Conservation (phyloP, 2,888 invertebrate genomes). For the Gastracanthus pulcherrimus region DNA sequence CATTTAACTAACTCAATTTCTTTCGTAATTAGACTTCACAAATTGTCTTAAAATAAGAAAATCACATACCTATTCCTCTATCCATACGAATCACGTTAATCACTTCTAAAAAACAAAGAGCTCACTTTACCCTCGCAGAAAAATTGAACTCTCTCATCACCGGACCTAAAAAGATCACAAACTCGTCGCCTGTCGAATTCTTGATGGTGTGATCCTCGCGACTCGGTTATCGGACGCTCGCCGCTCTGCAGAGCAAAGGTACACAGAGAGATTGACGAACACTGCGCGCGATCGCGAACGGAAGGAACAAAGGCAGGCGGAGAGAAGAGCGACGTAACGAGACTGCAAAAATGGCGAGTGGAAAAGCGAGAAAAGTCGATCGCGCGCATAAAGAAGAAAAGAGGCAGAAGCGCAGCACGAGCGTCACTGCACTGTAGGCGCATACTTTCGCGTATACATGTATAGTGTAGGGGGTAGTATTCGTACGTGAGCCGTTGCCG, state of each 20-base stretch:
- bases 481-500: conserved; percentile 59
- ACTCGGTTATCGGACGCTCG: neutral
- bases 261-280: no score
- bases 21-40: no score
- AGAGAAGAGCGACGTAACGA: neutral
- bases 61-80: no score
- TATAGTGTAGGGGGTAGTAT: neutral
- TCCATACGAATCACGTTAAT: neutral
- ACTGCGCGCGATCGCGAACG: neutral
- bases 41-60: no score
- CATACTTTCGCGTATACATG: neutral
- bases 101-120: neutral
- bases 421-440: neutral
- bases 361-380: neutral
- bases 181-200: neutral
- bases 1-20: no score
- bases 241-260: neutral
- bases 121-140: neutral
- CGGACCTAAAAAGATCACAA: neutral
- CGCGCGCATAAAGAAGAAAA: neutral
- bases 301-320: neutral
- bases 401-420: neutral
- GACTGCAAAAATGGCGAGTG: neutral
- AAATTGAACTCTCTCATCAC: neutral
- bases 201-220: neutral